A percentile compares a stretch with the other conserved stretches of the same genome.
phyloP scores from a whole-genome alignment of 2,888 invertebrate species.

The Piscicola geometra region DNA sequence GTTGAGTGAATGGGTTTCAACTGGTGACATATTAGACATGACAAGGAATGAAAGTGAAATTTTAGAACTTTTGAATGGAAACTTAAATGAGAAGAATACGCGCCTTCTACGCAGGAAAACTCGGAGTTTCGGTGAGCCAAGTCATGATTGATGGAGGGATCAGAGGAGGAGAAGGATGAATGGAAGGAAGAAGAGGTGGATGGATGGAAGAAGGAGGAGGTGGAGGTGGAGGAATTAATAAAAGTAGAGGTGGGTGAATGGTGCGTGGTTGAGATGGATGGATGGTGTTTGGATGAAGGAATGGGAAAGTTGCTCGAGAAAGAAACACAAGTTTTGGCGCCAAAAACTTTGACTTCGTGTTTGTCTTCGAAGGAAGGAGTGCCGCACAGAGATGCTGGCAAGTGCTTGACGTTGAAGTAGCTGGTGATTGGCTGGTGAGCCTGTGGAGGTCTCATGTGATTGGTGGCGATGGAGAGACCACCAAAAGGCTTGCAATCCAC shows the following conservation, averaged over 20 bases:
- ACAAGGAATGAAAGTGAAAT: too few species aligned
- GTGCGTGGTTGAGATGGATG: neutral
- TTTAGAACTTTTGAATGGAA: too few species aligned
- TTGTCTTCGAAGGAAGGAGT: too few species aligned
- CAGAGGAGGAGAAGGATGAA: too few species aligned
- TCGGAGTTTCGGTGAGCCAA: neutral
- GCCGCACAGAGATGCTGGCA: neutral
- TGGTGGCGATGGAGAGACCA: neutral
- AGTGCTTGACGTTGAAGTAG: neutral
- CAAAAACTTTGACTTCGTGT: neutral
- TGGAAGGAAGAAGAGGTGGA: too few species aligned
- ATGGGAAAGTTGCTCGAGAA: neutral
- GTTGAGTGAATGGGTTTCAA: neutral
- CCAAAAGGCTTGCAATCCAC: neutral
- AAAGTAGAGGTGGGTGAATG: too few species aligned
- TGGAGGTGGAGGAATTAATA: neutral
- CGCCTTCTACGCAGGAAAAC: too few species aligned
- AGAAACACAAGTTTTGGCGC: neutral
- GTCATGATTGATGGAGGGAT: neutral
- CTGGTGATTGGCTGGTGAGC: slow-evolving; percentile 1
- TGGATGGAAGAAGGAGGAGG: neutral
- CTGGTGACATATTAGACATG: neutral
- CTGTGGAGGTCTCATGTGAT: neutral
- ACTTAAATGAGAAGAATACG: too few species aligned
- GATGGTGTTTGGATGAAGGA: neutral